A percentile compares a stretch with the other conserved stretches of the same genome.
Evolutionary conservation across 2,113 vertebrate genomes (phyloP).

Genomic region (Oenanthe melanoleuca): DNA sequence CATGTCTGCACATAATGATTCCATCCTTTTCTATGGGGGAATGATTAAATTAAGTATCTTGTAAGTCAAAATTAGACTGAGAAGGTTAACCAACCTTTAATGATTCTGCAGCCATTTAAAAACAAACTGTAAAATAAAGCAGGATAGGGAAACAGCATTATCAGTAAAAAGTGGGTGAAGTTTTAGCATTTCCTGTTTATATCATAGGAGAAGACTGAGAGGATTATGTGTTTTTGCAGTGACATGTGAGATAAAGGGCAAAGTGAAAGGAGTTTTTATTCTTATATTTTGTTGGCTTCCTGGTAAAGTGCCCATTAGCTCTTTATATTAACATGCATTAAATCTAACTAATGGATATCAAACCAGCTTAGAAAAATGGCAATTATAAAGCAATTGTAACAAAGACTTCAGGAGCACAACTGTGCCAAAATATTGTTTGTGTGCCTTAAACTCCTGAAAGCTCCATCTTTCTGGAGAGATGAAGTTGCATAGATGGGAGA

Average conservation of each 20-base stretch:
- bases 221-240: slow-evolving; percentile 6
- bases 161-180: slow-evolving; percentile 4
- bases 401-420: slow-evolving; percentile 9
- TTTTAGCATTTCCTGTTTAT: slow-evolving; percentile 19
- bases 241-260: slow-evolving; percentile 10
- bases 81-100: slow-evolving; percentile 69
- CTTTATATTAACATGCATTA: slow-evolving; percentile 54
- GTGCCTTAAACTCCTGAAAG: not conserved
- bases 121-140: slow-evolving; percentile 49
- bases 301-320: slow-evolving; percentile 59
- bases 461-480: not conserved
- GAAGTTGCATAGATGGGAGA: not conserved
- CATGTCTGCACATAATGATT: slow-evolving; percentile 61
- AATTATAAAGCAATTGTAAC: slow-evolving; percentile 40
- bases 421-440: not conserved
- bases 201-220: not conserved
- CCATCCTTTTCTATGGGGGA: slow-evolving; percentile 25
- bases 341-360: slow-evolving; percentile 63
- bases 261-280: not conserved
- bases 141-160: not conserved
- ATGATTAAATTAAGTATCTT: slow-evolving; percentile 67
- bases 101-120: slow-evolving; percentile 55
- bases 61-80: slow-evolving; percentile 63
- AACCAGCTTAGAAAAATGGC: slow-evolving; percentile 55
- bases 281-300: not conserved